Base-by-base conservation (phyloP, 1,140 invertebrate species). In the Drosophila burlai region DNA sequence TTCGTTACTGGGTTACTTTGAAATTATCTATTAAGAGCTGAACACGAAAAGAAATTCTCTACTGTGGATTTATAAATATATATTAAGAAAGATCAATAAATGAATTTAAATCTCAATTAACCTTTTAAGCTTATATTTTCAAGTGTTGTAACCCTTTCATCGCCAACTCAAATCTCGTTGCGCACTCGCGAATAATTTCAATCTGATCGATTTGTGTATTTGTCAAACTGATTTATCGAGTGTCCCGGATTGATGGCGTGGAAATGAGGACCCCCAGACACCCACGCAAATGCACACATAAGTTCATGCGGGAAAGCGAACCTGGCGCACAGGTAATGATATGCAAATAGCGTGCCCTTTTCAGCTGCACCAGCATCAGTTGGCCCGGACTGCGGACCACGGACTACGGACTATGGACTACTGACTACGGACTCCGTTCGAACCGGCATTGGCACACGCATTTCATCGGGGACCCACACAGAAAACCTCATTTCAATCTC, bases 301-400 rank as follows among this genome's bases (percentile, higher is more conserved):
- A 24, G 26, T 24, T 42, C 21, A 55, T 34, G 45, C 49, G n/a
- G n/a, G 21, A 42, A 38, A 38, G 29, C 24, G 34, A 38, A 59
- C 34, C 46, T 46, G 36, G 49, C 45, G 64, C 40, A 74, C 54
- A 79, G 43, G 57, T 90, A 89, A 90, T 89, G 85, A 81, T 84
- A 90, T 89, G 84, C 85, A 84, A 89, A 89, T 90, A 89, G 81
- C 49, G 75, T 87, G 83, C 81, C 68, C 83, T 89, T 87, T 89
- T 80, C 80, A 71, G 64, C 61, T 72, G 54, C 77, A 61, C 50
- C 46, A 50, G 40, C 63, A 68, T 59, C 45, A 45, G 59, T 46
- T 47, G 61, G 24, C 18, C 29, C 60, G 21, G 52, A 38, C 52
- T 38, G 18, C 18, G 31, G 50, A 24, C 24, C 3, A 24, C 24